These are phyloP conservation scores for Peromyscus eremicus DNA, from an alignment of 2,797 vertebrate species.

Conservation along the genomic window DNA sequence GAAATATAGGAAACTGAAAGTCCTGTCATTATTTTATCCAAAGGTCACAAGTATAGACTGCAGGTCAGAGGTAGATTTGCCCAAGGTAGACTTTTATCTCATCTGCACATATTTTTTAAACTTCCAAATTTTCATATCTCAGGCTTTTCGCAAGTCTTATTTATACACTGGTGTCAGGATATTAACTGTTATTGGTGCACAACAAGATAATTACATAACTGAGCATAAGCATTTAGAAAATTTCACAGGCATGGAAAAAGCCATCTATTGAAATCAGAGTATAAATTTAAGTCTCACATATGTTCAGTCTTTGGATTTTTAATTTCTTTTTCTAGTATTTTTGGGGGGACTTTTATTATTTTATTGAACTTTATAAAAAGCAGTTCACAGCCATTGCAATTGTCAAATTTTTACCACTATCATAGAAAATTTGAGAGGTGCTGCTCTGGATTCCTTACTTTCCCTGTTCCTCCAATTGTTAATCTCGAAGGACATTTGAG, in stretches of 20 bases:
- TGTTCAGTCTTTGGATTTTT: not conserved
- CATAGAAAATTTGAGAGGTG: not conserved
- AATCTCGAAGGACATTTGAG: not conserved
- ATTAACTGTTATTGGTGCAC: not conserved
- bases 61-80: slow-evolving; percentile 1
- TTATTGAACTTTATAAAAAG: not conserved
- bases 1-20: slow-evolving; percentile 23
- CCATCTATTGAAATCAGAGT: not conserved
- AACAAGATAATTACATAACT: not conserved
- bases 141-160: not conserved
- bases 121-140: slow-evolving; percentile 7
- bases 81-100: slow-evolving; percentile 24
- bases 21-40: not conserved
- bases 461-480: not conserved
- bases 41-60: not conserved
- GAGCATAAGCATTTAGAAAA: slow-evolving; percentile 19
- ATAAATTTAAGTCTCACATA: not conserved
- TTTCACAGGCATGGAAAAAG: not conserved
- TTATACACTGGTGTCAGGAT: not conserved
- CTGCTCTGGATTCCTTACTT: not conserved
- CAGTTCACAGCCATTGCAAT: not conserved
- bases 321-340: not conserved
- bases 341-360: not conserved
- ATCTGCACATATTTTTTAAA: slow-evolving; percentile 1
- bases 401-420: not conserved